A percentile compares a stretch with the other conserved stretches of the same genome.
Evolutionary conservation across 1,140 invertebrate species (phyloP).

Genomic region (Cylas formicarius): DNA sequence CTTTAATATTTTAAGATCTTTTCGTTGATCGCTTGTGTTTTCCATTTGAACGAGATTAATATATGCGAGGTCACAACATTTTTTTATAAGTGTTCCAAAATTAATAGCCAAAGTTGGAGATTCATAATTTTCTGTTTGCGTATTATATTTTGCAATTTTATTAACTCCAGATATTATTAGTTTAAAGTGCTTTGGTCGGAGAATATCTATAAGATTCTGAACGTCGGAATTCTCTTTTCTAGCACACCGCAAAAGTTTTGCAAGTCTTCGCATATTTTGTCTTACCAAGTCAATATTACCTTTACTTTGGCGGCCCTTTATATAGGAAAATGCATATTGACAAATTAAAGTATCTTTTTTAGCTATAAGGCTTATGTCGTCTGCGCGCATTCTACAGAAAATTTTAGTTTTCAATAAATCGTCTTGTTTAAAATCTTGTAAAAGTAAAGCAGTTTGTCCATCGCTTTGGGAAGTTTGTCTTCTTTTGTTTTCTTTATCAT

Average conservation of each 20-base stretch:
- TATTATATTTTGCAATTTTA: not conserved
- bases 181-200: too few species aligned
- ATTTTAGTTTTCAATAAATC: slow-evolving; percentile 5
- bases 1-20: slow-evolving; percentile 32
- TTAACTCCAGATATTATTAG: not conserved
- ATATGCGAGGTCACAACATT: not conserved
- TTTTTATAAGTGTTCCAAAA: slow-evolving; percentile 2
- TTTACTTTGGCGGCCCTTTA: slow-evolving; percentile 9
- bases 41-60: not conserved
- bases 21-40: slow-evolving; percentile 12
- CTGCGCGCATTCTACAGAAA: too few species aligned
- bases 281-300: too few species aligned
- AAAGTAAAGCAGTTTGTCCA: slow-evolving; percentile 8
- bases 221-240: not conserved
- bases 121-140: slow-evolving; percentile 1
- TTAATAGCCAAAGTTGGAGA: not conserved
- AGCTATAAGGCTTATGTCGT: too few species aligned
- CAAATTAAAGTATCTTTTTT: slow-evolving; percentile 12
- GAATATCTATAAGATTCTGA: slow-evolving; percentile 4
- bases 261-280: slow-evolving; percentile 9
- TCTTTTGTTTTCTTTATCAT: slow-evolving; percentile 15
- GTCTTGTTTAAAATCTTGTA: slow-evolving; percentile 9
- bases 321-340: slow-evolving; percentile 11
- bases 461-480: too few species aligned
- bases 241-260: slow-evolving; percentile 4